Evolutionary conservation across 2,888 invertebrate species (phyloP).

Genomic region (Acanthosepion pharaonis): DNA sequence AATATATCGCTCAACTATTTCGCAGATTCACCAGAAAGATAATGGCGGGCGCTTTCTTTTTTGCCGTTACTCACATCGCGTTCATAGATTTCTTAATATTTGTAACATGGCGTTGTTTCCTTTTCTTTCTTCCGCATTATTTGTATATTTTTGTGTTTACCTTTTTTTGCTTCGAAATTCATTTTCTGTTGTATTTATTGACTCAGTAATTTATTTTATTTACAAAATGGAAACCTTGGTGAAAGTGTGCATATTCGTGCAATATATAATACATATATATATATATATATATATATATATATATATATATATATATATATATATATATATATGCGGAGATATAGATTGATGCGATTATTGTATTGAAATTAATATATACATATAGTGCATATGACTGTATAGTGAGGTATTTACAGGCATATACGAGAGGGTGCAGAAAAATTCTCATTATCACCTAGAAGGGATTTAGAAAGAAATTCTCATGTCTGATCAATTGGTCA

Average conservation of each 20-base stretch:
- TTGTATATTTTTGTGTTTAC: background rate
- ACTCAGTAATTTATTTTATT: background rate
- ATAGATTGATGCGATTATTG: too few species aligned
- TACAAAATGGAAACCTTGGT: background rate
- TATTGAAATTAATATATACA: too few species aligned
- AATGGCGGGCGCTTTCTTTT: background rate
- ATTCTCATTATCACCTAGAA: too few species aligned
- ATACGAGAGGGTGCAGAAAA: too few species aligned
- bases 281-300: background rate
- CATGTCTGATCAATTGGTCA: too few species aligned
- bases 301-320: background rate
- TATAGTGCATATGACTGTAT: too few species aligned
- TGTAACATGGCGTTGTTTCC: background rate
- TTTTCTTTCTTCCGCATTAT: background rate
- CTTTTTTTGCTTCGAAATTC: background rate
- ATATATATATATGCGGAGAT: too few species aligned
- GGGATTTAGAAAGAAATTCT: too few species aligned
- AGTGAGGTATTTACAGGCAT: too few species aligned
- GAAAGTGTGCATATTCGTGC: too few species aligned
- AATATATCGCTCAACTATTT: constrained; percentile 33
- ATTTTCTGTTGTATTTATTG: background rate
- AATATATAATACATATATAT: background rate
- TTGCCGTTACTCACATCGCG: background rate
- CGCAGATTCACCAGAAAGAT: background rate
- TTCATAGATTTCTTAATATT: background rate